These are phyloP conservation scores for Automeris io DNA, from an alignment of 2,888 invertebrate species.

Conservation along the genomic window DNA sequence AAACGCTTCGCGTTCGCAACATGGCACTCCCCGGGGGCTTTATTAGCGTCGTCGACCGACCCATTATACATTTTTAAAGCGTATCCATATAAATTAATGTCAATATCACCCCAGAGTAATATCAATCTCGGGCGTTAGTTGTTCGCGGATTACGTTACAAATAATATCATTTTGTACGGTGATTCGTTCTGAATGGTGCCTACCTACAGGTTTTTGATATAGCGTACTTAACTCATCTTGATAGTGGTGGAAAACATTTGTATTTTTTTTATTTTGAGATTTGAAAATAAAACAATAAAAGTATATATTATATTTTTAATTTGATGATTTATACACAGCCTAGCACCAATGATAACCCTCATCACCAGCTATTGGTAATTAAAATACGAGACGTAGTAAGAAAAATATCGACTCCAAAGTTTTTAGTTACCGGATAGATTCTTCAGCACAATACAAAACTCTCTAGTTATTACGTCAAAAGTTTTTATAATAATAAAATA, in stretches of 20 bases:
- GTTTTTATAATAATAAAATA: not conserved
- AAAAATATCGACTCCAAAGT: too few species aligned
- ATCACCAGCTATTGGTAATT: too few species aligned
- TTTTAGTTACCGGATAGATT: too few species aligned
- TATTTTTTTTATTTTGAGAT: too few species aligned
- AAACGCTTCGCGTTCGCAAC: conserved; percentile 30
- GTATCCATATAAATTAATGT: conserved; percentile 77
- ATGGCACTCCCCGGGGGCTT: conserved; percentile 54
- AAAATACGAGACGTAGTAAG: too few species aligned
- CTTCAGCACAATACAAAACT: too few species aligned
- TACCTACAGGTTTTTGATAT: conserved; percentile 37
- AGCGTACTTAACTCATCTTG: conserved; percentile 30
- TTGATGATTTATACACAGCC: too few species aligned
- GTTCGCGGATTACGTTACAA: conserved; percentile 77
- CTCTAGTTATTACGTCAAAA: not conserved
- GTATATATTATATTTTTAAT: too few species aligned
- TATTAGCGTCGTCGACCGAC: conserved; percentile 65
- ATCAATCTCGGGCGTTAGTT: conserved; percentile 69
- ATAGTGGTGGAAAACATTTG: too few species aligned
- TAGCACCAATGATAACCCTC: too few species aligned
- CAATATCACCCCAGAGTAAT: conserved; percentile 72
- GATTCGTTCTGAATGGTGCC: conserved; percentile 73
- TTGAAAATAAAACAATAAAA: too few species aligned
- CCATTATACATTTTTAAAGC: conserved; percentile 77
- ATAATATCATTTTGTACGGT: conserved; percentile 77